Conservation (phyloP, 2,888 invertebrate genomes). For the Prosapia bicincta region DNA sequence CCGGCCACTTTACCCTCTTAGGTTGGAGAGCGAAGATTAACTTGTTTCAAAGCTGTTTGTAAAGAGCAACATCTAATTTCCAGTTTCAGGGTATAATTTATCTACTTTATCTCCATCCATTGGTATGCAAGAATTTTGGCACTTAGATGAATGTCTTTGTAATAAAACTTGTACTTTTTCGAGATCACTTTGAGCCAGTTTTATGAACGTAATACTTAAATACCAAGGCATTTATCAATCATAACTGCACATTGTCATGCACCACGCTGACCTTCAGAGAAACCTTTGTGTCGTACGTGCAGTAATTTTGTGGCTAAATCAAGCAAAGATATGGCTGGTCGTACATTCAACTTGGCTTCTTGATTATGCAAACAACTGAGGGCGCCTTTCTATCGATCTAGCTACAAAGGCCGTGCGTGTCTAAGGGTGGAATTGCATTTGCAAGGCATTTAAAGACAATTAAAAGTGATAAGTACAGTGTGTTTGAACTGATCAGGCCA, state of each 20-base stretch:
- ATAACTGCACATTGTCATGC: background rate
- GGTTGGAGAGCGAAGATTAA: too few relatives aligned
- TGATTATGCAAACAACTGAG: background rate
- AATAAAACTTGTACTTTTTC: too few relatives aligned
- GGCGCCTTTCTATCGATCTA: background rate
- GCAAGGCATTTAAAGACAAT: background rate
- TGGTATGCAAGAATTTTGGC: too few relatives aligned
- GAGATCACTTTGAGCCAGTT: too few relatives aligned
- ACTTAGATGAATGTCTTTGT: too few relatives aligned
- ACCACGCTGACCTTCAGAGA: background rate
- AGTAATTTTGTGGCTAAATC: background rate
- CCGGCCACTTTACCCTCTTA: too few relatives aligned
- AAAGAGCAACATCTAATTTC: too few relatives aligned
- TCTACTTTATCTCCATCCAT: too few relatives aligned
- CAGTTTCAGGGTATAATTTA: too few relatives aligned
- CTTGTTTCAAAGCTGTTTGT: too few relatives aligned
- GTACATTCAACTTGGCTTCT: background rate
- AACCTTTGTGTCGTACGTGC: background rate
- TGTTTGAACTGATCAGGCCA: background rate
- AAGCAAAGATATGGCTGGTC: background rate
- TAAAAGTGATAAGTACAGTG: background rate
- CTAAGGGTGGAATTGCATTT: background rate
- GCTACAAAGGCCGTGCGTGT: background rate
- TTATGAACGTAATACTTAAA: too few relatives aligned
- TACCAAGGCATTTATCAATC: too few relatives aligned